Percentiles rank a stretch among this genome's conserved stretches.
These are phyloP conservation scores for Drosophila anomalipes DNA, from an alignment of 2,888 invertebrate species.

Conservation along the genomic window DNA sequence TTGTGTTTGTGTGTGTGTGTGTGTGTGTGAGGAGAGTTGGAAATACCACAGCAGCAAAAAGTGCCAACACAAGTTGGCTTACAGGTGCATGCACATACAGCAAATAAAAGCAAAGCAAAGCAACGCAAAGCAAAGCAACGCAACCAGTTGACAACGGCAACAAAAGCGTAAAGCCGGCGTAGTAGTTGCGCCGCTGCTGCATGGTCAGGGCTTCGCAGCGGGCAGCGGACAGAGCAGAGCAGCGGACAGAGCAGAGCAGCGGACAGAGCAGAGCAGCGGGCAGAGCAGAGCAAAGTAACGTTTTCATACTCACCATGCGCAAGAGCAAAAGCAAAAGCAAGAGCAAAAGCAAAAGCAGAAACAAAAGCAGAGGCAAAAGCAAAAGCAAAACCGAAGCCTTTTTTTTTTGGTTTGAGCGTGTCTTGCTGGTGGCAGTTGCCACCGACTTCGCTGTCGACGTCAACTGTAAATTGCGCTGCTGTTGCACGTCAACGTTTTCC, in stretches of 20 bases:
- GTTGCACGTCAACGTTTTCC: constrained; percentile 56
- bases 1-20: constrained; percentile 12
- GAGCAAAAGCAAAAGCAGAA: neutral
- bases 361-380: too few relatives aligned
- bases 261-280: neutral
- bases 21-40: constrained; percentile 46
- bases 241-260: constrained; percentile 11
- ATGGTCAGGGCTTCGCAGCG: constrained; percentile 70
- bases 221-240: constrained; percentile 16
- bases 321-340: constrained; percentile 1
- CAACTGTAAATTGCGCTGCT: constrained; percentile 43
- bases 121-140: constrained; percentile 62
- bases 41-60: constrained; percentile 54
- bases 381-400: constrained; percentile 36
- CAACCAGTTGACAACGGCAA: constrained; percentile 64
- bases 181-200: constrained; percentile 38
- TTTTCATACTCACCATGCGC: constrained; percentile 49
- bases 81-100: constrained; percentile 72
- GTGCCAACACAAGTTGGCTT: constrained; percentile 54
- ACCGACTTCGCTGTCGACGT: constrained; percentile 15
- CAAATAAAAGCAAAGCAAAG: constrained; percentile 53
- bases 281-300: constrained; percentile 31
- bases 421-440: constrained; percentile 10
- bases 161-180: constrained; percentile 17
- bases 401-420: constrained; percentile 21